phyloP scores from a whole-genome alignment of 2,113 vertebrate genomes.

The Lepisosteus osseus region DNA sequence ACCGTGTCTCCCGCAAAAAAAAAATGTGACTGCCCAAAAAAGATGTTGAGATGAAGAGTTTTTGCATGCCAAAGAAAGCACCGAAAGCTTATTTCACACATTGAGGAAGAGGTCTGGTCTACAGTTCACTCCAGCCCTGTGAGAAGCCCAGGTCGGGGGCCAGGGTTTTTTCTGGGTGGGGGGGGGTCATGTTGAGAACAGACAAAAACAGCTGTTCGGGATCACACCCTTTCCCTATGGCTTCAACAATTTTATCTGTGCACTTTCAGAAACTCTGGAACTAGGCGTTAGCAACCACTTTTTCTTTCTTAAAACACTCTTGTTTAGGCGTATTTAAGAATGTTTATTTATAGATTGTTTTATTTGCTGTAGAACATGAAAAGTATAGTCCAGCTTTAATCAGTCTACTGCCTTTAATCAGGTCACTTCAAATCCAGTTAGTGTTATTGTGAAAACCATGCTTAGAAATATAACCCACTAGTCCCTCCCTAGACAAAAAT shows the following conservation, averaged over 20 bases:
- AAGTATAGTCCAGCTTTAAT: background rate
- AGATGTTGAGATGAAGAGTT: too few species aligned
- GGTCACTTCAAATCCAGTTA: background rate
- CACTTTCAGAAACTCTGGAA: background rate
- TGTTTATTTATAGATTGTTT: background rate
- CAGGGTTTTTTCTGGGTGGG: background rate
- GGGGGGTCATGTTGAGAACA: too few species aligned
- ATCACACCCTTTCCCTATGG: background rate
- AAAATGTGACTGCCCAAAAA: too few species aligned
- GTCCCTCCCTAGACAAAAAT: background rate
- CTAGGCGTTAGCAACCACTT: background rate
- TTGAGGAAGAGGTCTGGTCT: too few species aligned
- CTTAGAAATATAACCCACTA: background rate
- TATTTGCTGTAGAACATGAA: conserved; percentile 1
- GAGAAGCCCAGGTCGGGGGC: too few species aligned
- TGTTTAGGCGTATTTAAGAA: background rate
- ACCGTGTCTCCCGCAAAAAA: too few species aligned
- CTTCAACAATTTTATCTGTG: background rate
- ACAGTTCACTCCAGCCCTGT: too few species aligned
- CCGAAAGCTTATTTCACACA: too few species aligned
- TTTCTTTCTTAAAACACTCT: background rate
- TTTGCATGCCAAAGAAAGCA: too few species aligned
- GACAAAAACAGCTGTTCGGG: background rate
- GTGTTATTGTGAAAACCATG: background rate
- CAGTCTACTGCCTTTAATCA: background rate